Evolutionary conservation across 2,888 invertebrate genomes (phyloP).

Genomic region (Scaptomyza cyrtandrae): DNA sequence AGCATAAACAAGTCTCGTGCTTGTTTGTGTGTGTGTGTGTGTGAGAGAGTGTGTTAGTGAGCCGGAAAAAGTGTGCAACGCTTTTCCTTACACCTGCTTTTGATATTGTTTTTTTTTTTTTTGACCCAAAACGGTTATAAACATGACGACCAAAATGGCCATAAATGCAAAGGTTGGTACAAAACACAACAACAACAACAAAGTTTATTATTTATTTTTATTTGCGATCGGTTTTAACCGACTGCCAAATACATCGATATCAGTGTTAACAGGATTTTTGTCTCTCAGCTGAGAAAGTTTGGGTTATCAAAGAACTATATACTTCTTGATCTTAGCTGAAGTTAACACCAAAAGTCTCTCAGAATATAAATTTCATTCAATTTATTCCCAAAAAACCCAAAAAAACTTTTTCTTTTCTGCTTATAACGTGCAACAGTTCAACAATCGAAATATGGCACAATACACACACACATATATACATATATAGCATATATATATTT

Average conservation of each 20-base stretch:
- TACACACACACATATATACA: background rate
- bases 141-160: slow-evolving; percentile 82
- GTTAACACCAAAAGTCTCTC: too few relatives aligned
- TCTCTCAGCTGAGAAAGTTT: too few relatives aligned
- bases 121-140: slow-evolving; percentile 14
- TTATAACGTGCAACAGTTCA: background rate
- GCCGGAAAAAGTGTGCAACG: slow-evolving; percentile 50
- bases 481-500: too few relatives aligned
- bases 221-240: too few relatives aligned
- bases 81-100: slow-evolving; percentile 40
- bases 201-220: too few relatives aligned
- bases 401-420: background rate
- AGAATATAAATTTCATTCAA: background rate
- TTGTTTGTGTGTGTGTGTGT: slow-evolving; percentile 11
- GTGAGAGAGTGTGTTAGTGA: slow-evolving; percentile 18
- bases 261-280: too few relatives aligned
- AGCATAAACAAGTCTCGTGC: slow-evolving; percentile 14
- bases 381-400: background rate
- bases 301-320: too few relatives aligned
- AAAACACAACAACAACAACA: too few relatives aligned
- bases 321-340: too few relatives aligned
- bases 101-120: background rate
- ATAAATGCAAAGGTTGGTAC: slow-evolving; percentile 80
- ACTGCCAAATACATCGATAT: too few relatives aligned
- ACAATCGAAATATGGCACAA: background rate